Conservation (phyloP, 1,140 invertebrate genomes). For the Rhyzopertha dominica region DNA sequence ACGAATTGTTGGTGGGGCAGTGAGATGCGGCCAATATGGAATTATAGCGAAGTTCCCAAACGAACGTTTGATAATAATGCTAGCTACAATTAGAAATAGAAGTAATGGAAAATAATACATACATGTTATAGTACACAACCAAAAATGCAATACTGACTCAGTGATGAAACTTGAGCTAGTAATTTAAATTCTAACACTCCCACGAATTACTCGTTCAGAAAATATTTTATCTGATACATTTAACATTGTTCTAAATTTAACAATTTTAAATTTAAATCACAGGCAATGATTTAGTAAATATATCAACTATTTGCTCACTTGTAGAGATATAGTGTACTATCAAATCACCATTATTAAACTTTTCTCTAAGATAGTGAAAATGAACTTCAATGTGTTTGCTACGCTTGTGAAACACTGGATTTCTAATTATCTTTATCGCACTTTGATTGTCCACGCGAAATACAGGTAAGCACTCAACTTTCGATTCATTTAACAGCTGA, state of each 20-base stretch:
- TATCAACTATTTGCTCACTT: conserved; percentile 11
- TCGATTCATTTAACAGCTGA: conserved; percentile 27
- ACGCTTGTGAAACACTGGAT: conserved; percentile 30
- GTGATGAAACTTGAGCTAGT: too few species aligned
- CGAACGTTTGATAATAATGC: too few species aligned
- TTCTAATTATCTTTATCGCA: conserved; percentile 35
- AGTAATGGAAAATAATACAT: too few species aligned
- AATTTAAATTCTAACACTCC: too few species aligned
- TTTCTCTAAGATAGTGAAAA: conserved; percentile 34
- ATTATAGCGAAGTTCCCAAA: too few species aligned
- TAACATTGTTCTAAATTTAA: neutral
- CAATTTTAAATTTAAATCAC: conserved; percentile 1
- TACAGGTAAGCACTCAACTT: neutral
- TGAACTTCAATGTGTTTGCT: conserved; percentile 40
- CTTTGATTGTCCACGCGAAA: conserved; percentile 24
- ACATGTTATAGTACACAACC: too few species aligned
- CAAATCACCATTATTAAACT: conserved; percentile 14
- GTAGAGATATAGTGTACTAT: conserved; percentile 9
- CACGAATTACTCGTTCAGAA: conserved; percentile 30
- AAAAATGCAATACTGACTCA: too few species aligned
- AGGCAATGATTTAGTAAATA: conserved; percentile 11
- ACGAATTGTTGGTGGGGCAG: too few species aligned
- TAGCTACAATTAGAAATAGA: too few species aligned
- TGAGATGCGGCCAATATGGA: too few species aligned
- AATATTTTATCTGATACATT: neutral